Conservation (phyloP, 37 sponge, comb jelly and placozoan genomes). For the Haliclona indistincta region DNA sequence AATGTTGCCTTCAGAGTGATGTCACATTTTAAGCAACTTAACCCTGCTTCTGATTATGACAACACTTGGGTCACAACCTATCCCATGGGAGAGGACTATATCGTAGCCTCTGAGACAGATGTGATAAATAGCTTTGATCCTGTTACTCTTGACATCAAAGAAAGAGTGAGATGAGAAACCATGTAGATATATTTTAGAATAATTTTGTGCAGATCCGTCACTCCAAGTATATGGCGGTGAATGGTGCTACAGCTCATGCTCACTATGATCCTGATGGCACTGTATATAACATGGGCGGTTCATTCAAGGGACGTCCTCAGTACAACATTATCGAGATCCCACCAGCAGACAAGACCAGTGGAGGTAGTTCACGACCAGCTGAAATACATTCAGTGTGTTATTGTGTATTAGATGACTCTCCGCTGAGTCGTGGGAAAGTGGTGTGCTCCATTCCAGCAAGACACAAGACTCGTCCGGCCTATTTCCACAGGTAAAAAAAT, state of each 20-base stretch:
- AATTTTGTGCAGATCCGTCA: conserved; percentile 13
- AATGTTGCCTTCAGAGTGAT: neutral
- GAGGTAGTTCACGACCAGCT: no score
- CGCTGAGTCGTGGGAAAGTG: neutral
- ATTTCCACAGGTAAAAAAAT: conserved; percentile 24
- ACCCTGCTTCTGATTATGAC: no score
- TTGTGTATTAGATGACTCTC: no score
- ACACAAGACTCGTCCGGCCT: neutral
- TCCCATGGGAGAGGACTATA: conserved; percentile 3
- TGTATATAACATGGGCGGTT: conserved; percentile 18
- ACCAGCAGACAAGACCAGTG: neutral
- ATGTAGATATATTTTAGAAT: no score
- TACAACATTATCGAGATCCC: conserved; percentile 13
- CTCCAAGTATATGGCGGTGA: conserved; percentile 33
- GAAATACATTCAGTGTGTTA: no score
- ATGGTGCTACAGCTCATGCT: conserved; percentile 25
- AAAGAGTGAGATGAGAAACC: conserved; percentile 11
- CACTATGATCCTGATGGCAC: conserved; percentile 27
- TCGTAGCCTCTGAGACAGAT: conserved; percentile 15
- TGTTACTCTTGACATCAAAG: conserved; percentile 10
- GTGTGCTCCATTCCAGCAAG: conserved; percentile 10
- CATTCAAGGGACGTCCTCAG: neutral
- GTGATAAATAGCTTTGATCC: conserved; percentile 7
- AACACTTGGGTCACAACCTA: conserved; percentile 8
- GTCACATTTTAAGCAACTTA: neutral